Base-by-base conservation (phyloP, 2,113 vertebrate species). In the Paraplagusia blochii region DNA sequence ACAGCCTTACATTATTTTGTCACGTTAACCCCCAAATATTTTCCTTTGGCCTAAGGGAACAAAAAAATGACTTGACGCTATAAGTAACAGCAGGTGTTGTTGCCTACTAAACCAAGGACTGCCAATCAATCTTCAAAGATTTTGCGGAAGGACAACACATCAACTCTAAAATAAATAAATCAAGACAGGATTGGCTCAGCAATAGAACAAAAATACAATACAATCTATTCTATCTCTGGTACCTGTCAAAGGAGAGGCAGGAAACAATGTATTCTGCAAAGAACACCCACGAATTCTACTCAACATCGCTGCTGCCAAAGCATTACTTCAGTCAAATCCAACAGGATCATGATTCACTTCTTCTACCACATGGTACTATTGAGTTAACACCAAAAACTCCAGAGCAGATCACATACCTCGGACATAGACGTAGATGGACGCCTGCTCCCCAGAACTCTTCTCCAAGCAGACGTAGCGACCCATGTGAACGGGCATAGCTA, bases 361-460 rank as follows among this genome's bases (percentile, higher is more conserved):
- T 29, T 29, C 22, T 40, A 48, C 17, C 5, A 14, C 15, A 11
- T 13, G 42, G 12, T 15, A 11, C n/a, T 45, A 55, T 10, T 55
- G 15, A 45, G 35, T 13, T 11, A 42, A 16, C 6, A 39, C 22
- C 42, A 47, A 11, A 40, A 19, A 29, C 38, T 8, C 33, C 7
- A 56, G 8, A 56, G 18, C 17, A 12, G 22, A 38, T 1, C 16
- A 22, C 22, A 35, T 92, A 99, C 96, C 97, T 94, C 90, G 94
- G 14, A 98, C 94, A 58, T 90, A 98, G 74, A 99, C 85, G 17
- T 97, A 97, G 63, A 95, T 87, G 56, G 93, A 94, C 17, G 69
- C 83, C 45, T 82, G 82, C 50, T 86, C 70, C 8, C 82, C 63
- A 16, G 84, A 88, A 0, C 22, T 68, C 57, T 81, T 72, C 66